Percentiles rank a stretch among this genome's conserved stretches.
Evolutionary conservation across 2,113 vertebrate genomes (phyloP).

Genomic region (Corydoras maculifer): DNA sequence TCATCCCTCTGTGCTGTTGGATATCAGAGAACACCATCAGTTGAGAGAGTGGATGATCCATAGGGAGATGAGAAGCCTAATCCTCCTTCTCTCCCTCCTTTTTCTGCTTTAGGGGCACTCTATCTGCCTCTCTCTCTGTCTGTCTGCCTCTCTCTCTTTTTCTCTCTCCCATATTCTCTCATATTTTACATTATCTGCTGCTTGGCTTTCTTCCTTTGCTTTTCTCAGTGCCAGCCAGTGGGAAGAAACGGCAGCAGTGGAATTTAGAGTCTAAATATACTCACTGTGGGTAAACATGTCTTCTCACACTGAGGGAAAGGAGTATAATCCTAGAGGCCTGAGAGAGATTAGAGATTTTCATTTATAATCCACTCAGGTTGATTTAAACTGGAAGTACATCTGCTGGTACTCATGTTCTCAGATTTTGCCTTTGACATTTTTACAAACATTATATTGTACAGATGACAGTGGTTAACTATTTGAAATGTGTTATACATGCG

Average conservation of each 20-base stretch:
- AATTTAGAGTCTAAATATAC: conserved; percentile 49
- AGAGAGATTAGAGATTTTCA: conserved; percentile 45
- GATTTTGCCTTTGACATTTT: conserved; percentile 10
- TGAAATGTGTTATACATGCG: too few species aligned
- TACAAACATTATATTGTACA: background rate
- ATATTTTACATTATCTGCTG: conserved; percentile 57
- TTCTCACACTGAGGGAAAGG: conserved; percentile 34
- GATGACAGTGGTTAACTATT: too few species aligned
- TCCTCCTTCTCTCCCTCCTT: conserved; percentile 37
- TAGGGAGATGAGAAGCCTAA: conserved; percentile 45
- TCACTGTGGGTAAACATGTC: conserved; percentile 43
- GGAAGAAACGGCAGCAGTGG: conserved; percentile 42
- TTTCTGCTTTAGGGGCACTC: conserved; percentile 38
- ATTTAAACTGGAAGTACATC: conserved; percentile 22
- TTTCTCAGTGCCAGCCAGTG: conserved; percentile 43
- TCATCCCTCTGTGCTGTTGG: conserved; percentile 44
- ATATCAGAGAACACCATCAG: conserved; percentile 47
- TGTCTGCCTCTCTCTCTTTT: conserved; percentile 32
- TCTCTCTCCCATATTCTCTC: conserved; percentile 42
- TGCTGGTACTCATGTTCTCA: conserved; percentile 23
- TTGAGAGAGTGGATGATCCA: conserved; percentile 46
- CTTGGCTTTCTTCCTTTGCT: conserved; percentile 42
- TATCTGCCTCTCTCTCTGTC: conserved; percentile 25
- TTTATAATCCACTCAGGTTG: conserved; percentile 36
- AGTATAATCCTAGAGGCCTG: conserved; percentile 45